Evolutionary conservation across 1,140 invertebrate genomes (phyloP).

Genomic region (Lithobius niger): DNA sequence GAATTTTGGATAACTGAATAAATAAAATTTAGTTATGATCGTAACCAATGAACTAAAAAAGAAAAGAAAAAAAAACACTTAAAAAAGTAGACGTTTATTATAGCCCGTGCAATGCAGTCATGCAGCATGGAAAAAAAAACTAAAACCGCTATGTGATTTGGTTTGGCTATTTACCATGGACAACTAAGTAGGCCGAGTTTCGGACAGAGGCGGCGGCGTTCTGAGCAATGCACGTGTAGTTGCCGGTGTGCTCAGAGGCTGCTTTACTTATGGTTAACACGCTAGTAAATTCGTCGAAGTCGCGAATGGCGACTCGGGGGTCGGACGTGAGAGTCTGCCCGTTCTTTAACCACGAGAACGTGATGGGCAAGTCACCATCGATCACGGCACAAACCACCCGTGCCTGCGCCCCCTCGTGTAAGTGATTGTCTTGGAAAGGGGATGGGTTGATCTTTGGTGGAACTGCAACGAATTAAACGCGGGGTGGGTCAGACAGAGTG

Average conservation of each 20-base stretch:
- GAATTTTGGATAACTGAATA: too few relatives aligned
- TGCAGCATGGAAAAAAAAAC: not conserved
- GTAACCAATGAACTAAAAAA: slow-evolving; percentile 1
- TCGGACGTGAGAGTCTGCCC: slow-evolving; percentile 41
- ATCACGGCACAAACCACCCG: slow-evolving; percentile 70
- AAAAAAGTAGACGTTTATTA: too few relatives aligned
- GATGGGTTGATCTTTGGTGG: slow-evolving; percentile 70
- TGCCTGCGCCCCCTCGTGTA: slow-evolving; percentile 68
- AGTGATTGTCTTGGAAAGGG: slow-evolving; percentile 56
- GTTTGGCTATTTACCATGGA: slow-evolving; percentile 16
- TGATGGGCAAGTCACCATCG: slow-evolving; percentile 58
- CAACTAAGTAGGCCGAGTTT: slow-evolving; percentile 17
- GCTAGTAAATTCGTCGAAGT: slow-evolving; percentile 13
- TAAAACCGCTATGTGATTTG: not conserved
- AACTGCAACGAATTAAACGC: slow-evolving; percentile 46
- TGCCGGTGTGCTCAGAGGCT: slow-evolving; percentile 15
- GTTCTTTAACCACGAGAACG: slow-evolving; percentile 63
- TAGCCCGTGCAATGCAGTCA: too few relatives aligned
- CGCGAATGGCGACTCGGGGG: not conserved
- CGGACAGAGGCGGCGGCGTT: slow-evolving; percentile 15
- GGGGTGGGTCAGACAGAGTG: too few relatives aligned
- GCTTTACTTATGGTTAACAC: slow-evolving; percentile 14
- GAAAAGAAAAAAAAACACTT: not conserved
- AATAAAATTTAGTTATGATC: too few relatives aligned
- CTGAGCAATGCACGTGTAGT: slow-evolving; percentile 21